Percentiles rank a stretch among this genome's conserved stretches.
phyloP scores from a whole-genome alignment of 2,797 vertebrate species.

The Spheniscus humboldti region DNA sequence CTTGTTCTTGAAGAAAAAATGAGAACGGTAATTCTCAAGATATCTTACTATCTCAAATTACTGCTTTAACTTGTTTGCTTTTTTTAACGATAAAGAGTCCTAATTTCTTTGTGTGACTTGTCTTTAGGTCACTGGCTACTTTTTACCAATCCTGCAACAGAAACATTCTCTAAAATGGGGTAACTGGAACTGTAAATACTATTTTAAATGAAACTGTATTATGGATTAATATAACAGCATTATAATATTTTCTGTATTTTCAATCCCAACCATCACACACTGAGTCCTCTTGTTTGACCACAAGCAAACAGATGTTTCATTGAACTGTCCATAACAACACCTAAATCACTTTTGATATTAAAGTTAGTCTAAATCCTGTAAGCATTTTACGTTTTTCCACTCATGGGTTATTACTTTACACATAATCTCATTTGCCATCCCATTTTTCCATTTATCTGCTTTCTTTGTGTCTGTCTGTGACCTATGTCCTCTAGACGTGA shows the following conservation, averaged over 20 bases:
- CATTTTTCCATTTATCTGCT: not conserved
- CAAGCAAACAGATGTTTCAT: not conserved
- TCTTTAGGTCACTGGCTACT: not conserved
- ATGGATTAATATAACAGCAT: not conserved
- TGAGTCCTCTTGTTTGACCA: not conserved
- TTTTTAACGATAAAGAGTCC: not conserved
- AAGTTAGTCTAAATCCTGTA: not conserved
- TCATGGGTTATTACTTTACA: not conserved
- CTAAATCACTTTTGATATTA: not conserved
- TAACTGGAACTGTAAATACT: not conserved
- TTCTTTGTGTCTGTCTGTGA: not conserved
- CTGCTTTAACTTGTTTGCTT: not conserved
- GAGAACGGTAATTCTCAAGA: not conserved
- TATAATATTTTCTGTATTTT: not conserved
- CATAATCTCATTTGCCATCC: not conserved
- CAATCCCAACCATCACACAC: not conserved
- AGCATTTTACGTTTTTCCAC: not conserved
- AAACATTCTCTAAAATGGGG: not conserved
- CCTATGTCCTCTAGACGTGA: not conserved
- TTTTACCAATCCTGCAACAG: not conserved
- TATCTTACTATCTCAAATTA: not conserved
- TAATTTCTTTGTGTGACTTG: not conserved
- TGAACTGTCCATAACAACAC: not conserved
- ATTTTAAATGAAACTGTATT: not conserved
- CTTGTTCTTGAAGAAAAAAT: not conserved